Conservation (phyloP, 92 coral and sea anemone genomes). For the Heteractis magnifica region DNA sequence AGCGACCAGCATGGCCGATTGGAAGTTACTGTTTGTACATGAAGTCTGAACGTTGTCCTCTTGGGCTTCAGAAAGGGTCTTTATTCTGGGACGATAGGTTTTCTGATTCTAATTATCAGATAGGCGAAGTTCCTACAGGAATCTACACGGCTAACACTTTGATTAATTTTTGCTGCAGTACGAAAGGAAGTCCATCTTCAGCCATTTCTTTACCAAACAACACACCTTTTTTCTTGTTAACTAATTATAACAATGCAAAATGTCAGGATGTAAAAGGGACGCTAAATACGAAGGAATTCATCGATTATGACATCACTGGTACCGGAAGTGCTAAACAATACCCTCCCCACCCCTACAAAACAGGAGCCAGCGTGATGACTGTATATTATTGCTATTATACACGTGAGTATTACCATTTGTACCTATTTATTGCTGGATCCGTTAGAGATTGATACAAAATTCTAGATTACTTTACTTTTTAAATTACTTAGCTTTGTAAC, state of each 20-base stretch:
- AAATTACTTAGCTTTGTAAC: too few relatives aligned
- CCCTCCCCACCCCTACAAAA: conserved; percentile 34
- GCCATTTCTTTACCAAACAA: conserved; percentile 47
- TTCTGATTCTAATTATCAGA: conserved; percentile 38
- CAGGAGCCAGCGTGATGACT: conserved; percentile 17
- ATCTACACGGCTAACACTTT: conserved; percentile 49
- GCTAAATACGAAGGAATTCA: conserved; percentile 33
- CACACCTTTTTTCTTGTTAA: conserved; percentile 49
- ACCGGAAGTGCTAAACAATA: not conserved
- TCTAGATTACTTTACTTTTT: too few relatives aligned
- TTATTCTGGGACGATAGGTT: conserved; percentile 60
- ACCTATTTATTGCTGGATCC: not conserved
- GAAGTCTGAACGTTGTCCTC: conserved; percentile 56
- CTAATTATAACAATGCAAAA: conserved; percentile 24
- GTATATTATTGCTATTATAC: conserved; percentile 55
- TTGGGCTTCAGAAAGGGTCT: conserved; percentile 50
- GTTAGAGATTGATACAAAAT: too few relatives aligned
- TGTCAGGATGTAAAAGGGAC: conserved; percentile 68
- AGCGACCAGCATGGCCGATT: conserved; percentile 55
- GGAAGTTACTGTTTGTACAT: conserved; percentile 73
- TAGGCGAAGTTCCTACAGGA: conserved; percentile 67
- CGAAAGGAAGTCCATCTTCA: conserved; percentile 22
- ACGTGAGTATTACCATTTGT: conserved; percentile 33
- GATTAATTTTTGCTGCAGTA: conserved; percentile 47
- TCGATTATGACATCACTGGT: conserved; percentile 49